Conservation (phyloP, 1,140 invertebrate species). For the Bradysia coprophila region DNA sequence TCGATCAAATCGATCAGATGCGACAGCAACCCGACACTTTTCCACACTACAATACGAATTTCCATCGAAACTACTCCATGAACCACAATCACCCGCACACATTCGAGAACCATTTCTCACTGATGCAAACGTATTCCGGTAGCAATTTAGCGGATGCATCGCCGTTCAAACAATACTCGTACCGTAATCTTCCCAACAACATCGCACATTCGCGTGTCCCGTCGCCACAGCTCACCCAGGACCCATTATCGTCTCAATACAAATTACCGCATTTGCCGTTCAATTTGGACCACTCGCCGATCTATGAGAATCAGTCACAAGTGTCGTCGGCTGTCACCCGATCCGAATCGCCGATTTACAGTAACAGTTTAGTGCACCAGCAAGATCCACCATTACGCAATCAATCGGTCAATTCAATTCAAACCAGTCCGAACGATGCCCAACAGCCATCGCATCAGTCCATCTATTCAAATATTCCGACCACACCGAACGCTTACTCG, state of each 20-base stretch:
- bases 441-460: slow-evolving; percentile 2
- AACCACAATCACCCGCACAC: slow-evolving; percentile 17
- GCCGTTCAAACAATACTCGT: slow-evolving; percentile 1
- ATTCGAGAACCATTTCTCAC: slow-evolving; percentile 5
- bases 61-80: slow-evolving; percentile 20
- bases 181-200: background rate
- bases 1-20: slow-evolving; percentile 30
- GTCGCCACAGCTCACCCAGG: background rate
- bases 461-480: slow-evolving; percentile 1
- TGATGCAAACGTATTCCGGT: slow-evolving; percentile 1
- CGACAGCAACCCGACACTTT: slow-evolving; percentile 18
- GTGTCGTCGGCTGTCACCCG: slow-evolving; percentile 11
- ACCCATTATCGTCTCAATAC: background rate
- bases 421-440: background rate
- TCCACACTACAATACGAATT: slow-evolving; percentile 8
- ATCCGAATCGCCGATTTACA: slow-evolving; percentile 23
- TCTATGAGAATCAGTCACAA: slow-evolving; percentile 21
- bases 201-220: background rate
- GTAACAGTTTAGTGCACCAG: slow-evolving; percentile 9
- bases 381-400: background rate
- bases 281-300: slow-evolving; percentile 14
- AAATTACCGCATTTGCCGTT: background rate
- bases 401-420: slow-evolving; percentile 1
- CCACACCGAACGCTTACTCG: background rate
- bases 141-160: slow-evolving; percentile 1